These are phyloP conservation scores for Bufo gargarizans DNA, from an alignment of 2,113 vertebrate species.

Conservation along the genomic window DNA sequence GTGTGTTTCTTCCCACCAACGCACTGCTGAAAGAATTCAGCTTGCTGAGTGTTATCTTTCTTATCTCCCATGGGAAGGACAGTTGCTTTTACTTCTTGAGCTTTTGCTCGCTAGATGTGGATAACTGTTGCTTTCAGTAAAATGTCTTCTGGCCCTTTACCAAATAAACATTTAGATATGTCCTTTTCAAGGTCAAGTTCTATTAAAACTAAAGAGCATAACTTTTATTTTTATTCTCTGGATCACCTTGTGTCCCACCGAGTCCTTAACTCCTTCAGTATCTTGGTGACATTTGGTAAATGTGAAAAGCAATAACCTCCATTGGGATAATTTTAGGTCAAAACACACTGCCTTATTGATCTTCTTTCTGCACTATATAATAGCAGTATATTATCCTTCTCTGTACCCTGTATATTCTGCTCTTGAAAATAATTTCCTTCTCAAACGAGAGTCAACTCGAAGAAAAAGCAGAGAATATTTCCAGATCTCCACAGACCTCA, in stretches of 20 bases:
- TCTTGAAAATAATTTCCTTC: neutral
- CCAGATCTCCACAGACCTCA: neutral
- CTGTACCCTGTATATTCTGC: neutral
- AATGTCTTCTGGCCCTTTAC: slow-evolving; percentile 24
- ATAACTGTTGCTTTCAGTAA: slow-evolving; percentile 33
- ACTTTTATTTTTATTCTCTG: neutral
- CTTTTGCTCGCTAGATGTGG: slow-evolving; percentile 11
- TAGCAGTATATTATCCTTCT: neutral
- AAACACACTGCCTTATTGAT: neutral
- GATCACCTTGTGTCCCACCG: neutral
- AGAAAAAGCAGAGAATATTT: neutral
- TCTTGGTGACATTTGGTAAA: neutral
- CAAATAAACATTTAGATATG: slow-evolving; percentile 32
- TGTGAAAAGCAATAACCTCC: neutral
- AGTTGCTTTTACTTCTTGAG: slow-evolving; percentile 27
- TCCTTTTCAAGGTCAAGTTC: slow-evolving; percentile 11
- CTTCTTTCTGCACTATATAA: neutral
- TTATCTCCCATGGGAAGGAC: slow-evolving; percentile 10
- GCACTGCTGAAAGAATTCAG: neutral
- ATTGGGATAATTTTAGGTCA: neutral
- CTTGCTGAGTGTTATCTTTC: neutral
- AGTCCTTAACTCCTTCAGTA: neutral
- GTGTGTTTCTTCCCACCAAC: neutral
- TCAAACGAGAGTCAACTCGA: neutral
- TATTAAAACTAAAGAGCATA: neutral